Percentiles rank a stretch among this genome's conserved stretches.
Evolutionary conservation across 2,888 invertebrate species (phyloP).

Genomic region (Ditylenchus weischeri): DNA sequence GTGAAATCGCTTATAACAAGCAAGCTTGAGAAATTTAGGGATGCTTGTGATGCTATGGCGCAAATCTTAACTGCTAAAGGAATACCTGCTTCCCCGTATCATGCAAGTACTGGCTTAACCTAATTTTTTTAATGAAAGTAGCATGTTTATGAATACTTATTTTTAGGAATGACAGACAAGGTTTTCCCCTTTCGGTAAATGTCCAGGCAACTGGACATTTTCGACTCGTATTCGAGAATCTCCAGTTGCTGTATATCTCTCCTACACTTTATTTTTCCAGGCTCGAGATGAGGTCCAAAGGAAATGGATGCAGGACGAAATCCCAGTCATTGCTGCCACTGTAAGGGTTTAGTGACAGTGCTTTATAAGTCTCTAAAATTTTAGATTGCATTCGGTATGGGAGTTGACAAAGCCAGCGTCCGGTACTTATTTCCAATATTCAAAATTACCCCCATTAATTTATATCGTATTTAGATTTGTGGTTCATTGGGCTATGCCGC

Average conservation of each 20-base stretch:
- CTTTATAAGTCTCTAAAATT: not conserved
- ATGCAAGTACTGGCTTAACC: conserved; percentile 32
- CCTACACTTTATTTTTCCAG: conserved; percentile 34
- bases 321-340: conserved; percentile 88
- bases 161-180: conserved; percentile 40
- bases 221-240: no score
- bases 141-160: no score
- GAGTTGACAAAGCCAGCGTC: conserved; percentile 91
- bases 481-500: conserved; percentile 91
- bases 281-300: conserved; percentile 77
- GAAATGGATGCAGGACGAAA: conserved; percentile 83
- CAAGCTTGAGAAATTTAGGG: no score
- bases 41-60: conserved; percentile 78
- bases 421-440: conserved; percentile 60
- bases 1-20: no score
- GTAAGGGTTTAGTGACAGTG: not conserved
- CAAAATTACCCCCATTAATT: not conserved
- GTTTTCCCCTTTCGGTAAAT: conserved; percentile 15
- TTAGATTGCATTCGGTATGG: conserved; percentile 93
- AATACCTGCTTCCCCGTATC: conserved; percentile 44
- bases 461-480: conserved; percentile 71
- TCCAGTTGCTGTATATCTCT: not conserved
- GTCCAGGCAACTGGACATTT: no score
- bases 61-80: conserved; percentile 68
- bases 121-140: no score